Evolutionary conservation across 2,888 invertebrate genomes (phyloP).

Genomic region (Ypsolopha sequella): DNA sequence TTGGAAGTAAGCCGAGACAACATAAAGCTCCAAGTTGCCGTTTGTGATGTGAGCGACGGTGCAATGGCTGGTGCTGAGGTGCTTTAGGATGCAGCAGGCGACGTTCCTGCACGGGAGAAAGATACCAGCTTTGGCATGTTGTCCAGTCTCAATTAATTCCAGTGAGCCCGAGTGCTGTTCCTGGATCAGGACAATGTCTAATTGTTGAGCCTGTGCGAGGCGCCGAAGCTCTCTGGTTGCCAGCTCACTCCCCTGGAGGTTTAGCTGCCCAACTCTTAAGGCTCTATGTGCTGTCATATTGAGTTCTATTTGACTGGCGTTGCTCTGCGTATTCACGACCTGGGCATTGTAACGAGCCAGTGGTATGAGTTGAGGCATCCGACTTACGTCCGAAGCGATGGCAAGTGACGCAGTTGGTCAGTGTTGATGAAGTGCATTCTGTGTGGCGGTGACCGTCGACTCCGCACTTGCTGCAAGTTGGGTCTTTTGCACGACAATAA

Average conservation of each 20-base stretch:
- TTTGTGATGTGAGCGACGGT: slow-evolving; percentile 8
- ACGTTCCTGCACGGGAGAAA: slow-evolving; percentile 2
- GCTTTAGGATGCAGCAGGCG: slow-evolving; percentile 8
- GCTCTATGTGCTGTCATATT: no score
- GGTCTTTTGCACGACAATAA: slow-evolving; percentile 10
- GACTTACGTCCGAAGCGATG: slow-evolving; percentile 8
- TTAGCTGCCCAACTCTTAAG: slow-evolving; percentile 18
- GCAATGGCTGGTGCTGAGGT: slow-evolving; percentile 12
- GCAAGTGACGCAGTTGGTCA: slow-evolving; percentile 16
- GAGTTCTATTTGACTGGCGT: background rate
- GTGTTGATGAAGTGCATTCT: slow-evolving; percentile 6
- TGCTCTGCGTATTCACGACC: slow-evolving; percentile 12
- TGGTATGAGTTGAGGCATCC: slow-evolving; percentile 9
- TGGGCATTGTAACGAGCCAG: slow-evolving; percentile 12
- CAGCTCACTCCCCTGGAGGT: slow-evolving; percentile 10
- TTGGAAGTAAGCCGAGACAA: slow-evolving; percentile 15
- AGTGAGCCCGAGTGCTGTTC: slow-evolving; percentile 13
- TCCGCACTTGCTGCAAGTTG: slow-evolving; percentile 15
- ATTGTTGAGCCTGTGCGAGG: slow-evolving; percentile 5
- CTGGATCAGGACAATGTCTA: slow-evolving; percentile 17
- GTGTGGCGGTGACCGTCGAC: slow-evolving; percentile 9
- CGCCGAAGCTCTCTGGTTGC: slow-evolving; percentile 15
- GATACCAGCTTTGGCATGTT: slow-evolving; percentile 12
- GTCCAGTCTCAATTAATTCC: slow-evolving; percentile 2
- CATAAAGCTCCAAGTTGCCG: slow-evolving; percentile 3